Percentiles rank a stretch among this genome's conserved stretches.
phyloP scores from a whole-genome alignment of 2,797 vertebrate genomes.

The Silurus lanzhouensis region DNA sequence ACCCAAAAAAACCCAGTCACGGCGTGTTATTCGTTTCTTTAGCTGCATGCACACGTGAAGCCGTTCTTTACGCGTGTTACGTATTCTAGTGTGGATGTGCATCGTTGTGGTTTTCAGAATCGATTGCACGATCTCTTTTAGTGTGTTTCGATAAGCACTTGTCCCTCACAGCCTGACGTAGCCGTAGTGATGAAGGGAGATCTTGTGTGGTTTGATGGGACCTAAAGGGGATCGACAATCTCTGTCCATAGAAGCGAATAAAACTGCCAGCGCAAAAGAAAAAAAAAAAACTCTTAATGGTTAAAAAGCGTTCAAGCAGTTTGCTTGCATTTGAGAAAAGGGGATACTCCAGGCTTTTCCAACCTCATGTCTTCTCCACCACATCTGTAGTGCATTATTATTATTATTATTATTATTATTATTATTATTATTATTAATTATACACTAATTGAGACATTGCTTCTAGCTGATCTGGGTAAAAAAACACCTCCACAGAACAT shows the following conservation, averaged over 20 bases:
- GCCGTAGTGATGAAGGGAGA: constrained; percentile 14
- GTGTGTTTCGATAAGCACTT: constrained; percentile 12
- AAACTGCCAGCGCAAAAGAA: background rate
- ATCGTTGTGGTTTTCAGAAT: background rate
- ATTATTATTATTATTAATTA: background rate
- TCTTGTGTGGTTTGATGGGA: background rate
- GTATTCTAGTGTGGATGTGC: constrained; percentile 1
- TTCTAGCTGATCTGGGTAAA: background rate
- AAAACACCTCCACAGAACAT: background rate
- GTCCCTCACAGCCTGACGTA: background rate
- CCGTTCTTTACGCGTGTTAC: no score
- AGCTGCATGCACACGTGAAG: no score
- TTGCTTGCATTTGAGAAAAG: background rate
- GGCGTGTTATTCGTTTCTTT: background rate
- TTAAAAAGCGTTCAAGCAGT: background rate
- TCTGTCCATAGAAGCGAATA: background rate
- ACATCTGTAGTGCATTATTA: background rate
- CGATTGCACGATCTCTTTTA: constrained; percentile 18
- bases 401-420: background rate
- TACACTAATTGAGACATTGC: background rate
- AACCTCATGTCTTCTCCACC: background rate
- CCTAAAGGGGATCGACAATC: background rate
- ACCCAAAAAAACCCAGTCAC: no score
- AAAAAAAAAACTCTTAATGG: background rate
- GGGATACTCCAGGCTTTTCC: background rate